A percentile compares a stretch with the other conserved stretches of the same genome.
phyloP scores from a whole-genome alignment of 2,888 invertebrate genomes.

The Apotomis turbidana region DNA sequence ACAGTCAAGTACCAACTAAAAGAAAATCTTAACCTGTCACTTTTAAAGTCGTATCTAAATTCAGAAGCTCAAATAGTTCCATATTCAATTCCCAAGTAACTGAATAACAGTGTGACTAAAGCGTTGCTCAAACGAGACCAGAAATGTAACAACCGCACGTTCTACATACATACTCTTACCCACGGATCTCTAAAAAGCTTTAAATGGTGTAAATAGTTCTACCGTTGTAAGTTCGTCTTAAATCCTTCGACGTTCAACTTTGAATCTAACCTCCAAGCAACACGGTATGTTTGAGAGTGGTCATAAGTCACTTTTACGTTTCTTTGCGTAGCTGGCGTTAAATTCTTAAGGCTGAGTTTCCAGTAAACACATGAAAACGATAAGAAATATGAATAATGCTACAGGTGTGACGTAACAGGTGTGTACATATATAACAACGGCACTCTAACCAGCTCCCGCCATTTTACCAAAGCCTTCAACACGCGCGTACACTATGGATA shows the following conservation, averaged over 20 bases:
- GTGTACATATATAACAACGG: constrained; percentile 74
- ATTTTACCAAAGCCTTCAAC: constrained; percentile 66
- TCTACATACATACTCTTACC: constrained; percentile 22
- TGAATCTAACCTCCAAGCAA: neutral
- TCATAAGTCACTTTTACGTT: neutral
- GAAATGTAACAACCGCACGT: constrained; percentile 18
- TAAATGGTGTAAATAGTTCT: constrained; percentile 35
- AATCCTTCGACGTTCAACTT: constrained; percentile 4
- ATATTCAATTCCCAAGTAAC: neutral
- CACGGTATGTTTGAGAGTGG: neutral
- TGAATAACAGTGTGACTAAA: neutral
- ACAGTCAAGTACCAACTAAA: too few relatives aligned
- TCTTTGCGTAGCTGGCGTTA: constrained; percentile 4
- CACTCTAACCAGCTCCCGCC: constrained; percentile 62
- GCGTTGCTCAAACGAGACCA: constrained; percentile 11
- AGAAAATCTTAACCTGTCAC: too few relatives aligned
- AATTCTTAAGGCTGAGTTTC: constrained; percentile 54
- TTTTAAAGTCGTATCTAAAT: too few relatives aligned
- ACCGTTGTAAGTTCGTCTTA: constrained; percentile 22
- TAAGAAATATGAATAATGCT: constrained; percentile 67
- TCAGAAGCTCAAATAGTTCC: too few relatives aligned
- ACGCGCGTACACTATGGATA: constrained; percentile 50
- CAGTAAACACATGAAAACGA: constrained; percentile 55
- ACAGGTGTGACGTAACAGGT: constrained; percentile 79
- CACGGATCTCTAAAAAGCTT: constrained; percentile 38